Base-by-base conservation (phyloP, 2,888 invertebrate species). In the Stenoptilia bipunctidactyla region DNA sequence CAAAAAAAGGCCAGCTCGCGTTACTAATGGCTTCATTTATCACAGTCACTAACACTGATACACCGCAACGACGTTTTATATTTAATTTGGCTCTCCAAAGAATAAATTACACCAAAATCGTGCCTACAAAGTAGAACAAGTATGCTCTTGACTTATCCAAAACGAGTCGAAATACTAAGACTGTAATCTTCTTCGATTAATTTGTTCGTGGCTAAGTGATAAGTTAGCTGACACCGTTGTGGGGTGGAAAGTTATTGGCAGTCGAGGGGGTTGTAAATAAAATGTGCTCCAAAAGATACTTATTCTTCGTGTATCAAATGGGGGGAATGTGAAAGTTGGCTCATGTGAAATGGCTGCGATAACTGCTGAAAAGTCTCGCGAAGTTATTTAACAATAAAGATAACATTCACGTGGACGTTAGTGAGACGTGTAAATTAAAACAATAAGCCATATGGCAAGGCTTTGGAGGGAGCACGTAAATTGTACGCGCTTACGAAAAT, bases 1-100 rank as follows among this genome's bases (percentile, higher is more conserved):
- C 80, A 70, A 82, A 82, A 82, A 82, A 83, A 80, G 73, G 77
- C 74, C 69, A 73, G 75, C 80, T 82, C 80, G 74, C 77, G 73
- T 82, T 82, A 79, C 83, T 82, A 82, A 83, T 83, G 82, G 79
- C 76, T 77, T 76, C 80, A 83, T 83, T 82, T 82, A 79, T 83
- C 83, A 82, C 76, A 82, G 82, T 79, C 83, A 76, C 82, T 79
- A 79, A 77, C 83, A 82, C 72, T 82, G 82, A 82, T 83, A 83
- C 82, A 80, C 79, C 77, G 73, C 80, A 73, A 76, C 74, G 76
- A 72, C 77, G 74, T 79, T 82, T 82, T 80, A 80, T 82, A 82
- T 82, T 82, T 82, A 82, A 83, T 83, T 82, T 82, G 74, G 74
- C 73, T 67, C 69, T 70, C 66, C 69, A 63, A 58, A 61, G 80